Conservation (phyloP, 1,140 invertebrate genomes). For the Formica exsecta region DNA sequence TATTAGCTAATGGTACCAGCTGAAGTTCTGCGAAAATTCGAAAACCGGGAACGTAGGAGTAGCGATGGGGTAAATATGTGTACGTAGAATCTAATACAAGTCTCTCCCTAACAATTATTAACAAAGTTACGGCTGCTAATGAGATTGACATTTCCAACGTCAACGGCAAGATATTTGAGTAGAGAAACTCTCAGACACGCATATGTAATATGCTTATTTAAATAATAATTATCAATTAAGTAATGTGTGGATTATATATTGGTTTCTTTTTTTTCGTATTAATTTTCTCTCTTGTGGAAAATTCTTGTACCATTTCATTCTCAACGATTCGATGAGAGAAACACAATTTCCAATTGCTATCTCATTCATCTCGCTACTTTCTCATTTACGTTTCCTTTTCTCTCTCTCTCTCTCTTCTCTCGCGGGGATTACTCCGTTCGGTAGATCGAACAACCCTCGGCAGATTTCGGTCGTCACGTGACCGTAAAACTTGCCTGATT, state of each 20-base stretch:
- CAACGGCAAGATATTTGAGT: not conserved
- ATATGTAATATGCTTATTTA: not conserved
- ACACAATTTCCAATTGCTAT: not conserved
- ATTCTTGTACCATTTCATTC: not conserved
- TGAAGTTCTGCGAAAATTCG: conserved; percentile 50
- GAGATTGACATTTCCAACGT: conserved; percentile 6
- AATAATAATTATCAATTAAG: too few relatives aligned
- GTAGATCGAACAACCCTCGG: not conserved
- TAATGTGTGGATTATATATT: not conserved
- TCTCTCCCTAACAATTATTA: conserved; percentile 9
- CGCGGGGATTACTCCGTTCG: conserved; percentile 8
- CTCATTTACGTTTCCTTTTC: not conserved
- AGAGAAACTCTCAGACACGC: not conserved
- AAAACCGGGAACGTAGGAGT: conserved; percentile 25
- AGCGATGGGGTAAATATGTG: not conserved
- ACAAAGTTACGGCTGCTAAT: conserved; percentile 34
- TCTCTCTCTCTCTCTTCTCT: not conserved
- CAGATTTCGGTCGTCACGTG: not conserved
- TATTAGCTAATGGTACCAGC: conserved; percentile 58
- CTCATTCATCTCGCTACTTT: conserved; percentile 5
- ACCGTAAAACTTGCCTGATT: conserved; percentile 27
- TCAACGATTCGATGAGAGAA: not conserved
- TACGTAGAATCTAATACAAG: not conserved
- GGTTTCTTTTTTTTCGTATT: not conserved
- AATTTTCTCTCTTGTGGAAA: not conserved